A percentile compares a stretch with the other conserved stretches of the same genome.
phyloP scores from a whole-genome alignment of 2,888 invertebrate species.

The Pantelozetes paolii region DNA sequence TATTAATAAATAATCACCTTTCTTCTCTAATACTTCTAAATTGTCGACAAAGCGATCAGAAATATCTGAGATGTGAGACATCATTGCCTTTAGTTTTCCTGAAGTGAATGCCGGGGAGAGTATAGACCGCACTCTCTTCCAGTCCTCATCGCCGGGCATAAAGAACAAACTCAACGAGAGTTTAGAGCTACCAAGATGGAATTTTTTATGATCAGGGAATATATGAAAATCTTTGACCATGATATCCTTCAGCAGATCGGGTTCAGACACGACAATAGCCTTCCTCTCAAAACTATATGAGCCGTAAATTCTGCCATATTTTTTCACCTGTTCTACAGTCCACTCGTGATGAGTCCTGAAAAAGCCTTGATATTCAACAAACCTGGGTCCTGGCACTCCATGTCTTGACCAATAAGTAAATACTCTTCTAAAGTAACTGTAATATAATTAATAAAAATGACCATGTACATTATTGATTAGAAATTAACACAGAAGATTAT shows the following conservation, averaged over 20 bases:
- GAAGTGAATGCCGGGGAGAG: constrained; percentile 35
- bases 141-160: constrained; percentile 28
- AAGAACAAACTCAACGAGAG: constrained; percentile 2
- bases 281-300: not conserved
- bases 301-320: constrained; percentile 32
- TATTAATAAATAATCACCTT: not conserved
- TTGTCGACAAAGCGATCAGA: constrained; percentile 20
- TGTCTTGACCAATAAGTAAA: too few species aligned
- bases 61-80: constrained; percentile 24
- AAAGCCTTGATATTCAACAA: too few species aligned
- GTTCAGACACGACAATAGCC: constrained; percentile 7
- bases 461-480: too few species aligned
- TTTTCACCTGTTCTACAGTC: too few species aligned
- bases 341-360: too few species aligned
- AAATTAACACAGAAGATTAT: too few species aligned
- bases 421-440: too few species aligned
- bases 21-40: not conserved
- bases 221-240: constrained; percentile 33
- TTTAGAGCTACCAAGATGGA: not conserved
- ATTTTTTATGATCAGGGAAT: constrained; percentile 26
- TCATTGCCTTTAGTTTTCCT: constrained; percentile 35
- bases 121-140: constrained; percentile 30
- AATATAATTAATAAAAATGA: too few species aligned
- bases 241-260: constrained; percentile 3
- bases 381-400: too few species aligned